These are phyloP conservation scores for Drosophila sp. DNA, from an alignment of 1,140 invertebrate species.

Conservation along the genomic window DNA sequence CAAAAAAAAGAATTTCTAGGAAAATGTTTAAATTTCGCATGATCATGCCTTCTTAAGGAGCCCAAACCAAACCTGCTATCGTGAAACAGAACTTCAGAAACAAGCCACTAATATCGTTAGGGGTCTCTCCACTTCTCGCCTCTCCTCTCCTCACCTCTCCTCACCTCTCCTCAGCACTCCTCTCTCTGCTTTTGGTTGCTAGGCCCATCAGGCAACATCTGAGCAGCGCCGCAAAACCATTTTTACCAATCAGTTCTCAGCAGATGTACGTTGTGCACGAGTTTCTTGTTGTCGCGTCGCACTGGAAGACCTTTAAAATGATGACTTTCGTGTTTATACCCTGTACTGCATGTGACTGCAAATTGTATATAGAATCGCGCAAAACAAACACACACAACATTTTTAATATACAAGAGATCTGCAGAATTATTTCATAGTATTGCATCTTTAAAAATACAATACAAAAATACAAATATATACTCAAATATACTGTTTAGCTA, in stretches of 20 bases:
- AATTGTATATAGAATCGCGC: neutral
- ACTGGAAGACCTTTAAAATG: constrained; percentile 60
- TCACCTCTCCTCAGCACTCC: too few relatives aligned
- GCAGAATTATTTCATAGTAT: too few relatives aligned
- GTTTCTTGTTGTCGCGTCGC: constrained; percentile 45
- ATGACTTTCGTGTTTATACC: constrained; percentile 61
- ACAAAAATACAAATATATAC: too few relatives aligned
- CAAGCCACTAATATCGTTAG: constrained; percentile 51
- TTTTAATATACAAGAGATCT: neutral
- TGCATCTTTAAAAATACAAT: too few relatives aligned
- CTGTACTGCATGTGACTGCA: neutral
- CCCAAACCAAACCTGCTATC: constrained; percentile 36
- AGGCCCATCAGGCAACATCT: constrained; percentile 10
- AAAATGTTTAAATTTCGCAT: constrained; percentile 72
- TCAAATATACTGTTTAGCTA: too few relatives aligned
- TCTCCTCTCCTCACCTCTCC: too few relatives aligned
- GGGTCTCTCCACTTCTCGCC: too few relatives aligned
- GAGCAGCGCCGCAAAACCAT: constrained; percentile 4
- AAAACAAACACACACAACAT: neutral
- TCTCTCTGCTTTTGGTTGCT: neutral
- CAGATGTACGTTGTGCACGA: constrained; percentile 63
- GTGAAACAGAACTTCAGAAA: constrained; percentile 28
- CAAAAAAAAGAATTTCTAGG: constrained; percentile 56
- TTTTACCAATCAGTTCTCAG: constrained; percentile 34
- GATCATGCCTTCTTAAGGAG: constrained; percentile 58